phyloP scores from a whole-genome alignment of 2,113 vertebrate genomes.

The Ibidorhyncha struthersii region DNA sequence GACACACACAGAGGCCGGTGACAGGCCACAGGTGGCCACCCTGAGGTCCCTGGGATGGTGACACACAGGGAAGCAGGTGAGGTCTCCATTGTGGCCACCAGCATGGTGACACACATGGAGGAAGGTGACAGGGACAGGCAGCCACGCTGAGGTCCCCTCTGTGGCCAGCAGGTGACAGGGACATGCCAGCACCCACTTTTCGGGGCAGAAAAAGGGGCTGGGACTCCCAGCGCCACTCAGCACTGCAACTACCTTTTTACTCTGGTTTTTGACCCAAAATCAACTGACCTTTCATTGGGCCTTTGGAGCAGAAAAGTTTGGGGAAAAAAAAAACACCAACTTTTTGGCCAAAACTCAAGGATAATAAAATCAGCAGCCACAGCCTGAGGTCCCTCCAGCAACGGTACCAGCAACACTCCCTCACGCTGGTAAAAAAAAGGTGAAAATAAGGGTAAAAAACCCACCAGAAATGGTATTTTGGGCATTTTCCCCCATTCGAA shows the following conservation, averaged over 20 bases:
- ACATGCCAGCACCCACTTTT: too few relatives aligned
- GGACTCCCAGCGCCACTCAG: neutral
- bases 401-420: too few relatives aligned
- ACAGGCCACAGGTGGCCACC: neutral
- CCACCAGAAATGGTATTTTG: neutral
- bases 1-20: neutral
- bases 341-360: neutral
- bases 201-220: neutral
- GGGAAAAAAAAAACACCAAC: too few relatives aligned
- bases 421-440: too few relatives aligned
- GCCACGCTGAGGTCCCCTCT: neutral
- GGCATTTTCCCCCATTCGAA: neutral
- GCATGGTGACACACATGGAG: rapidly evolving
- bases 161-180: neutral
- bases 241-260: too few relatives aligned
- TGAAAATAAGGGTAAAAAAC: neutral
- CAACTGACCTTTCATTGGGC: neutral
- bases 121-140: rapidly evolving
- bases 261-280: neutral
- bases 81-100: neutral
- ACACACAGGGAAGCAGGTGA: neutral
- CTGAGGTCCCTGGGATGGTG: neutral
- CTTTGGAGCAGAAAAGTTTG: neutral
- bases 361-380: neutral
- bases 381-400: too few relatives aligned